Conservation (phyloP, 1,140 invertebrate species). For the Cardiocondyla obscurior region DNA sequence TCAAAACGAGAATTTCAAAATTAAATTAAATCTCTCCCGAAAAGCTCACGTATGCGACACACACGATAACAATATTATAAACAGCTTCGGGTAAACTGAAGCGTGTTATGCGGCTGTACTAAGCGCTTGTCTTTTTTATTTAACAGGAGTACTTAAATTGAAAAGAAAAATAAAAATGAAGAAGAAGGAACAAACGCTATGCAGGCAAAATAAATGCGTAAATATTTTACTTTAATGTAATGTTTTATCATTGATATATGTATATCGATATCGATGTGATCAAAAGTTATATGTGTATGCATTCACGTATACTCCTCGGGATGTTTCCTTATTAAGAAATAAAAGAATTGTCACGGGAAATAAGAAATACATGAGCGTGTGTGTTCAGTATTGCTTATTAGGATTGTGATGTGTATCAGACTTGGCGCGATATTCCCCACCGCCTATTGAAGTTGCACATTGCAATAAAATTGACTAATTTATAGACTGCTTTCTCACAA, state of each 20-base stretch:
- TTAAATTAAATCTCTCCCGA: background rate
- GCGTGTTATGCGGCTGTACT: background rate
- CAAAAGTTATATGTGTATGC: background rate
- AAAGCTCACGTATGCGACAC: background rate
- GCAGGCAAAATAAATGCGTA: background rate
- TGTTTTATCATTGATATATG: background rate
- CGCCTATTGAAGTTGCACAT: background rate
- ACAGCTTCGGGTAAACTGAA: background rate
- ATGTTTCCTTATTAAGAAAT: background rate
- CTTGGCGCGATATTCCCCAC: background rate
- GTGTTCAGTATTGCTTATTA: background rate
- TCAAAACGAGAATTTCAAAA: background rate
- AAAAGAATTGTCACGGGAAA: background rate
- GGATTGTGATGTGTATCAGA: background rate
- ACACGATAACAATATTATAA: background rate
- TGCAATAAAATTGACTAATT: background rate
- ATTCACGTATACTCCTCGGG: background rate
- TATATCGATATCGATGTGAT: background rate
- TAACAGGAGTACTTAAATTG: conserved; percentile 6
- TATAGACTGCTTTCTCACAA: background rate
- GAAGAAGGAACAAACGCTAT: background rate
- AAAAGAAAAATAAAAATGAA: background rate
- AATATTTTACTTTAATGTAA: conserved; percentile 9
- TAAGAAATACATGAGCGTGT: too few relatives aligned
- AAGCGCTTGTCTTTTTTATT: background rate